Conservation (phyloP, 2,797 vertebrate genomes). For the Eleutherodactylus coqui region DNA sequence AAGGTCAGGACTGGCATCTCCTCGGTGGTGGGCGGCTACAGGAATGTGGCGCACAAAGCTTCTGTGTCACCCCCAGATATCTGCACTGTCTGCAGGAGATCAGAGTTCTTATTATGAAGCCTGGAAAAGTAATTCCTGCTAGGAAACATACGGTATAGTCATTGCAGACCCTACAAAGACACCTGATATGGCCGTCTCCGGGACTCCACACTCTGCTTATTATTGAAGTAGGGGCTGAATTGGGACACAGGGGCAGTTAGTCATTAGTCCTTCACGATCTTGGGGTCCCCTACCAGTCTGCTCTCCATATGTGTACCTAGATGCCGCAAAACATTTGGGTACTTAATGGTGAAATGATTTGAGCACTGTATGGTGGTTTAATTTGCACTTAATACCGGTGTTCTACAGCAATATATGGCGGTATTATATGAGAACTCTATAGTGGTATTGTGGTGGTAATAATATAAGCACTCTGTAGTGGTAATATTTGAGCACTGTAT, state of each 20-base stretch:
- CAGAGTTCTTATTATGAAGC: background rate
- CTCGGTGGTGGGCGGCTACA: constrained; percentile 17
- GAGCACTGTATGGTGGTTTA: background rate
- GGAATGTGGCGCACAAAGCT: constrained; percentile 33
- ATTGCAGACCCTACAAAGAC: background rate
- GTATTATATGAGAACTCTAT: background rate
- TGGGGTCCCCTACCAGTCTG: too few species aligned
- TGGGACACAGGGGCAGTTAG: background rate
- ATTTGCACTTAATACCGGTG: too few species aligned
- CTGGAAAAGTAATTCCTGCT: background rate
- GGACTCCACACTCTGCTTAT: background rate
- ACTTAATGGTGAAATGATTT: background rate
- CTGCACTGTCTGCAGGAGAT: background rate
- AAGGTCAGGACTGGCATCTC: constrained; percentile 33
- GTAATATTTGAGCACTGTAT: background rate
- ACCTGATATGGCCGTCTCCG: background rate
- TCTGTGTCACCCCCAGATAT: background rate
- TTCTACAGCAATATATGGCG: background rate
- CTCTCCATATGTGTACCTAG: too few species aligned
- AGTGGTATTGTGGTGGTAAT: background rate
- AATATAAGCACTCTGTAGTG: background rate
- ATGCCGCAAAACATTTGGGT: too few species aligned
- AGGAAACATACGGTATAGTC: background rate
- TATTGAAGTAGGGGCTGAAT: background rate
- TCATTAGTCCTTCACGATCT: too few species aligned